Percentiles rank a stretch among this genome's conserved stretches.
Evolutionary conservation across 2,113 vertebrate species (phyloP).

Genomic region (Trachemys scripta): DNA sequence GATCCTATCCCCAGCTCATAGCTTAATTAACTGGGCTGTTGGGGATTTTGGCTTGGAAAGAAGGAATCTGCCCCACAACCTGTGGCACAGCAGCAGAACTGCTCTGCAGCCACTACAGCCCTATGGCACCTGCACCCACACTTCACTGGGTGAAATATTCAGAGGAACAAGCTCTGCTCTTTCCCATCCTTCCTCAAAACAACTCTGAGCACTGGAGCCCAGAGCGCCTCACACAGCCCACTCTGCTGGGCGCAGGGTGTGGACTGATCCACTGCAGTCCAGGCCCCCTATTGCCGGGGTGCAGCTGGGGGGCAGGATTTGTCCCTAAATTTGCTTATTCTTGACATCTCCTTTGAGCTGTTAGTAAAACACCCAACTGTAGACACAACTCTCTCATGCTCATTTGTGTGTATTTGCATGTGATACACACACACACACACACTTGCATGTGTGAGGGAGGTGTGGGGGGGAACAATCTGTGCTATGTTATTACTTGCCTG

Average conservation of each 20-base stretch:
- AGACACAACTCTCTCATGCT: neutral
- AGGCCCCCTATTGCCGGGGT: neutral
- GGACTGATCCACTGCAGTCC: neutral
- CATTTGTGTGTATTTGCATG: neutral
- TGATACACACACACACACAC: neutral
- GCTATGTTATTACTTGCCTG: neutral
- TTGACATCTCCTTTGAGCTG: neutral
- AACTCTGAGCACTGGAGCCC: accelerated
- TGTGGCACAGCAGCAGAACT: neutral
- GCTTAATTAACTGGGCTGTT: neutral
- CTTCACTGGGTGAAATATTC: neutral
- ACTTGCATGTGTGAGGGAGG: neutral
- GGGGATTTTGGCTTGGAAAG: neutral
- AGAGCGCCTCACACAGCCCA: neutral
- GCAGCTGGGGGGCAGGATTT: neutral
- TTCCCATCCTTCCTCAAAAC: neutral
- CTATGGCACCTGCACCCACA: neutral
- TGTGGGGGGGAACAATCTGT: accelerated
- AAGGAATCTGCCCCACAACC: neutral
- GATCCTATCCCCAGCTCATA: neutral
- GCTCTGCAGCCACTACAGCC: neutral
- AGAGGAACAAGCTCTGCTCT: neutral
- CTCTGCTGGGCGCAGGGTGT: accelerated
- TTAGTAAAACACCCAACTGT: neutral
- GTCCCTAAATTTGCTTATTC: neutral